A percentile compares a stretch with the other conserved stretches of the same genome.
These are phyloP conservation scores for Amorpha juglandis DNA, from an alignment of 2,888 invertebrate genomes.

Conservation along the genomic window DNA sequence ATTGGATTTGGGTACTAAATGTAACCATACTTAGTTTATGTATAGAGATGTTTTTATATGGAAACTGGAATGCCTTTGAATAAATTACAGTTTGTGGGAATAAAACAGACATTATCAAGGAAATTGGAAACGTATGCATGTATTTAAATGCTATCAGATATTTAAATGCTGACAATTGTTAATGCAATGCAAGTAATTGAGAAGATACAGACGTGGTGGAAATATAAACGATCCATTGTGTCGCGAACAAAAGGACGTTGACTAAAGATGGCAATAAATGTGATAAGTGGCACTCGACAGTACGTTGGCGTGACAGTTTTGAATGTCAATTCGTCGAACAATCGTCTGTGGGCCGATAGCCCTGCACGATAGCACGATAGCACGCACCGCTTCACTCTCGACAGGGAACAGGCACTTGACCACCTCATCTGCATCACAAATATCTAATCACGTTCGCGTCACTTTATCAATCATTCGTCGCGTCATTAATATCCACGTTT, in stretches of 20 bases:
- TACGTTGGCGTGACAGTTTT: slow-evolving; percentile 37
- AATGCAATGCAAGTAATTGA: slow-evolving; percentile 26
- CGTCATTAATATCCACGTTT: slow-evolving; percentile 44
- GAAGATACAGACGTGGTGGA: slow-evolving; percentile 26
- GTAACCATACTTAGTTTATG: neutral
- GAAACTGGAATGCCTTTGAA: neutral
- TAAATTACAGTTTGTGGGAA: slow-evolving; percentile 6
- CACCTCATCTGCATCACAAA: slow-evolving; percentile 71
- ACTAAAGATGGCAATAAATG: slow-evolving; percentile 28
- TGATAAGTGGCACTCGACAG: slow-evolving; percentile 29
- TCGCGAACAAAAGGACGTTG: slow-evolving; percentile 28
- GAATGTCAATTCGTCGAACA: slow-evolving; percentile 59
- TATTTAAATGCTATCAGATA: slow-evolving; percentile 18
- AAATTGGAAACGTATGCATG: slow-evolving; percentile 12
- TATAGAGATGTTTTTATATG: neutral
- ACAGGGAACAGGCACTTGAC: slow-evolving; percentile 55
- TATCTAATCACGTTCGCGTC: slow-evolving; percentile 66
- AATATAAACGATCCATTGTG: slow-evolving; percentile 28
- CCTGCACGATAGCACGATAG: slow-evolving; percentile 53
- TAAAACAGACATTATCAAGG: slow-evolving; percentile 9
- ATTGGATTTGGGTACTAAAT: neutral
- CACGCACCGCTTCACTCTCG: slow-evolving; percentile 46
- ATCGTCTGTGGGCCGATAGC: slow-evolving; percentile 34
- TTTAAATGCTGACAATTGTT: slow-evolving; percentile 26
- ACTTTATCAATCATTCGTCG: slow-evolving; percentile 79